Evolutionary conservation across 2,888 invertebrate genomes (phyloP).

Genomic region (Kryphioiulus occultus): DNA sequence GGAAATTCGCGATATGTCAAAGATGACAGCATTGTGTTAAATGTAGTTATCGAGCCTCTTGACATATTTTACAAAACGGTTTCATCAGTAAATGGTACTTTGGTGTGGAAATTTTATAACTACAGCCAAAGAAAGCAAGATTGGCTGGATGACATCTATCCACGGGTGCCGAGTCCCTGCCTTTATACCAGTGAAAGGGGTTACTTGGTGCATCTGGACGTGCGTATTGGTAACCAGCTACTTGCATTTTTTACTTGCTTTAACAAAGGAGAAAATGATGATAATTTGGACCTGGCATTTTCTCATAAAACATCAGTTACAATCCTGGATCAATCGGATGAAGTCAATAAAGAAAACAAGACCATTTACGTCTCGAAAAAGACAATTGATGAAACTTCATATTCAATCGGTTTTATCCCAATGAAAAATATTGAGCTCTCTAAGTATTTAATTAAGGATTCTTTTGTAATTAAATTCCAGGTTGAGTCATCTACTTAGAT

Average conservation of each 20-base stretch:
- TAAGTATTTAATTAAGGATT: neutral
- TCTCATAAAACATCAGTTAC: neutral
- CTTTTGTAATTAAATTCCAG: neutral
- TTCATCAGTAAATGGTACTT: neutral
- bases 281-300: neutral
- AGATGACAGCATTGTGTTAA: neutral
- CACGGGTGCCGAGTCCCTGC: neutral
- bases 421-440: neutral
- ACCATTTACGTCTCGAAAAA: neutral
- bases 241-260: neutral
- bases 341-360: neutral
- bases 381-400: neutral
- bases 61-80: neutral
- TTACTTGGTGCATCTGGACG: neutral
- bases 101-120: neutral
- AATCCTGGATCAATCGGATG: neutral
- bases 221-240: neutral
- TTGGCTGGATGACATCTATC: neutral
- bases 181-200: neutral
- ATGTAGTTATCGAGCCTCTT: neutral
- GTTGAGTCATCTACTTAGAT: neutral
- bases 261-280: neutral
- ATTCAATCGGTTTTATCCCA: neutral
- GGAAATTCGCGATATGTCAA: neutral
- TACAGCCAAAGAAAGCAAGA: neutral